These are phyloP conservation scores for Orchesellides sinensis DNA, from an alignment of 2,888 invertebrate genomes.

Conservation along the genomic window DNA sequence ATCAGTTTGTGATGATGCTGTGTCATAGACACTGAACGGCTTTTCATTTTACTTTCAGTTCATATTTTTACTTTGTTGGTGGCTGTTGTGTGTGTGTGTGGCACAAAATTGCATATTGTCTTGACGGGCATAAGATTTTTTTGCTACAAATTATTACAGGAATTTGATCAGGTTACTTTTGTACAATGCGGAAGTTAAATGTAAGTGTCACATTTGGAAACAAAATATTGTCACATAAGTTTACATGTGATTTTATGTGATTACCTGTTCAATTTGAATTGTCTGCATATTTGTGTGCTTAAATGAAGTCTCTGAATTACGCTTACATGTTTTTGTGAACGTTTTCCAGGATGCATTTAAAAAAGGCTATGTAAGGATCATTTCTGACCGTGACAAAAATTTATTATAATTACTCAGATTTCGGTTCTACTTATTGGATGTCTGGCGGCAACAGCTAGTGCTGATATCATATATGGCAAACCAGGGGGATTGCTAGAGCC, in stretches of 20 bases:
- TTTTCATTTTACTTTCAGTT: conserved; percentile 13
- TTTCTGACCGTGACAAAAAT: background rate
- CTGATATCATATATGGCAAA: conserved; percentile 53
- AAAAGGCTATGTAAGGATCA: background rate
- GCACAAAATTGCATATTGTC: background rate
- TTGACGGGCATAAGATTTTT: background rate
- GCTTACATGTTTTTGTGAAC: background rate
- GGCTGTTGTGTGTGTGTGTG: background rate
- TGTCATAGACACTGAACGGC: conserved; percentile 19
- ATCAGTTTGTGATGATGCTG: conserved; percentile 56
- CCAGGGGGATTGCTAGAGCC: conserved; percentile 16
- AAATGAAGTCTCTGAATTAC: background rate
- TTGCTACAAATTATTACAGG: conserved; percentile 17
- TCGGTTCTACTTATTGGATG: conserved; percentile 26
- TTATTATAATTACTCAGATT: conserved; percentile 28
- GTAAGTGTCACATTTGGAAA: too few relatives aligned
- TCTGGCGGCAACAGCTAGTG: background rate
- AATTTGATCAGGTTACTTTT: background rate
- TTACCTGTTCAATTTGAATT: background rate
- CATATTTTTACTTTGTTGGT: background rate
- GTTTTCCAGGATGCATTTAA: too few relatives aligned
- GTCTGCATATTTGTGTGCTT: background rate
- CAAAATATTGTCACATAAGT: background rate
- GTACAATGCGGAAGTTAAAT: conserved; percentile 53
- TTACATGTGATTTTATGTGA: background rate